phyloP scores from a whole-genome alignment of 2,888 invertebrate genomes.

The Linnaemya vulpina region DNA sequence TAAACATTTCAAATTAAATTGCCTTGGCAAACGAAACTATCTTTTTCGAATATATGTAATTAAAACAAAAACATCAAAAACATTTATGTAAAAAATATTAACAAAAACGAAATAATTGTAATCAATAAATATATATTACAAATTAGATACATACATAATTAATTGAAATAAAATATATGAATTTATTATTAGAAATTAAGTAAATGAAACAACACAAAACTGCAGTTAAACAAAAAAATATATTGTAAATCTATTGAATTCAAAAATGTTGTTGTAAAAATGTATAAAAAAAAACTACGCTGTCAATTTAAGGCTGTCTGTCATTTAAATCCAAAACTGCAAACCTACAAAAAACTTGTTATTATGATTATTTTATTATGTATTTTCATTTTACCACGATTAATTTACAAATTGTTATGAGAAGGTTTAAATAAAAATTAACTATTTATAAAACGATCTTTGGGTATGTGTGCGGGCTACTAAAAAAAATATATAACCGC shows the following conservation, averaged over 20 bases:
- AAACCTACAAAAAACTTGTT: conserved; percentile 21
- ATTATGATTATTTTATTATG: conserved; percentile 23
- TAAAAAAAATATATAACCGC: conserved; percentile 25
- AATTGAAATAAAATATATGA: conserved; percentile 42
- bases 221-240: conserved; percentile 6
- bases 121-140: conserved; percentile 1
- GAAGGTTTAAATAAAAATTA: conserved; percentile 40
- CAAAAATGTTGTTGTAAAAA: conserved; percentile 29
- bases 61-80: not conserved
- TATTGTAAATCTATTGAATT: conserved; percentile 42
- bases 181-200: conserved; percentile 52
- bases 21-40: not conserved
- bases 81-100: not conserved
- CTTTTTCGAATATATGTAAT: not conserved
- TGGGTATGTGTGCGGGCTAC: conserved; percentile 15
- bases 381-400: conserved; percentile 3
- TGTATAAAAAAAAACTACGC: conserved; percentile 67
- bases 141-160: conserved; percentile 2
- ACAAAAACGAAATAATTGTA: not conserved
- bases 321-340: conserved; percentile 58
- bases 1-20: not conserved
- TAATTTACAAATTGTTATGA: conserved; percentile 26
- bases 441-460: conserved; percentile 2
- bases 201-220: not conserved
- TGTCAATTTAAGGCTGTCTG: conserved; percentile 78